Evolutionary conservation across 2,113 vertebrate genomes (phyloP).

Genomic region (Cercocebus atys): DNA sequence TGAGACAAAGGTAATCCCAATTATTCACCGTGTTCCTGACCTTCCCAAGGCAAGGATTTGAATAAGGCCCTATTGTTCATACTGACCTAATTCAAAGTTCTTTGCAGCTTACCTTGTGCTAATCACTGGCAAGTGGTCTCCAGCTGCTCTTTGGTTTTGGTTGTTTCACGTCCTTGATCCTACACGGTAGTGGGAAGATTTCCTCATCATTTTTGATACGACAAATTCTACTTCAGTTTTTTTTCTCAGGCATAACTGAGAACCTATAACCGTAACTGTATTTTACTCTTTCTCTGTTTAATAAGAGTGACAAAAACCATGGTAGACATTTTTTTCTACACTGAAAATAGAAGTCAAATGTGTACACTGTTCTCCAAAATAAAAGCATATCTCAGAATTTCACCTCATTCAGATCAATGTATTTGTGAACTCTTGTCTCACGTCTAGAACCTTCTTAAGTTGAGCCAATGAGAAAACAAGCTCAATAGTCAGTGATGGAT

Average conservation of each 20-base stretch:
- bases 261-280: not conserved
- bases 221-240: not conserved
- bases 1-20: not conserved
- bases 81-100: conserved; percentile 26
- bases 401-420: not conserved
- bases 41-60: not conserved
- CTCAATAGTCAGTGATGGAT: not conserved
- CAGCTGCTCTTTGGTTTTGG: not conserved
- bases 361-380: not conserved
- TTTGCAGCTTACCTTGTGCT: not conserved
- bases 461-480: not conserved
- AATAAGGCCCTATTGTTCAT: not conserved
- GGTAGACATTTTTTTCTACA: not conserved
- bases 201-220: not conserved
- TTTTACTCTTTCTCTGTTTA: not conserved
- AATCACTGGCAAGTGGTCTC: not conserved
- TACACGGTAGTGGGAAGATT: not conserved
- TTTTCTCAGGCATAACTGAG: not conserved
- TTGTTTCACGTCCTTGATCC: not conserved
- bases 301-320: not conserved
- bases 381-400: not conserved
- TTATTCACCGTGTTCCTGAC: not conserved
- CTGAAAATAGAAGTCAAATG: not conserved
- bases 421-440: not conserved
- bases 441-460: not conserved